These are phyloP conservation scores for Vannuccia rotundouncinata DNA, from an alignment of 2,888 invertebrate genomes.

Conservation along the genomic window DNA sequence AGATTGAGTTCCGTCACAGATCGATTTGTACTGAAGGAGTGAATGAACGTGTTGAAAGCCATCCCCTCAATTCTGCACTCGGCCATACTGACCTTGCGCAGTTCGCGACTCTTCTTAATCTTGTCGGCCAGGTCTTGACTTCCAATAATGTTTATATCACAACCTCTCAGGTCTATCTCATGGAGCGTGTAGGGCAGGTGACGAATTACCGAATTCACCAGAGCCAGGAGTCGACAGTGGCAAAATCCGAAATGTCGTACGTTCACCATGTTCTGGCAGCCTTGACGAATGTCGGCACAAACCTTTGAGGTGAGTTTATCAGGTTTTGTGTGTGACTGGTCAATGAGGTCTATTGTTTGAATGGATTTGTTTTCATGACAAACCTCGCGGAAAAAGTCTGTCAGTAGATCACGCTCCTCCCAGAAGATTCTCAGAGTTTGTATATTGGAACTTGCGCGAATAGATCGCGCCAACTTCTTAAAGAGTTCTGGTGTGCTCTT, in stretches of 20 bases:
- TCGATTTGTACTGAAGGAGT: slow-evolving; percentile 36
- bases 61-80: slow-evolving; percentile 32
- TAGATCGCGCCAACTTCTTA: slow-evolving; percentile 44
- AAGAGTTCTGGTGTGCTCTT: slow-evolving; percentile 43
- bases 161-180: slow-evolving; percentile 34
- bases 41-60: slow-evolving; percentile 39
- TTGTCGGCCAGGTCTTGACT: slow-evolving; percentile 37
- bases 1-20: slow-evolving; percentile 29
- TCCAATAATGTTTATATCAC: slow-evolving; percentile 34
- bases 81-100: slow-evolving; percentile 15
- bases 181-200: slow-evolving; percentile 32
- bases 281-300: slow-evolving; percentile 46
- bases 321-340: slow-evolving; percentile 26
- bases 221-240: slow-evolving; percentile 43
- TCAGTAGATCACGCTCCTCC: slow-evolving; percentile 36
- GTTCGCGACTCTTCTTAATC: slow-evolving; percentile 32
- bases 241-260: slow-evolving; percentile 45
- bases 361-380: slow-evolving; percentile 32
- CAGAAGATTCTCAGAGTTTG: slow-evolving; percentile 41
- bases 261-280: slow-evolving; percentile 44
- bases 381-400: slow-evolving; percentile 32
- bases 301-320: slow-evolving; percentile 45
- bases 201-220: slow-evolving; percentile 42
- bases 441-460: slow-evolving; percentile 43
- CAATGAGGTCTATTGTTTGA: slow-evolving; percentile 35